Percentiles rank a stretch among this genome's conserved stretches.
phyloP scores from a whole-genome alignment of 2,113 vertebrate genomes.

The Neofelis nebulosa region DNA sequence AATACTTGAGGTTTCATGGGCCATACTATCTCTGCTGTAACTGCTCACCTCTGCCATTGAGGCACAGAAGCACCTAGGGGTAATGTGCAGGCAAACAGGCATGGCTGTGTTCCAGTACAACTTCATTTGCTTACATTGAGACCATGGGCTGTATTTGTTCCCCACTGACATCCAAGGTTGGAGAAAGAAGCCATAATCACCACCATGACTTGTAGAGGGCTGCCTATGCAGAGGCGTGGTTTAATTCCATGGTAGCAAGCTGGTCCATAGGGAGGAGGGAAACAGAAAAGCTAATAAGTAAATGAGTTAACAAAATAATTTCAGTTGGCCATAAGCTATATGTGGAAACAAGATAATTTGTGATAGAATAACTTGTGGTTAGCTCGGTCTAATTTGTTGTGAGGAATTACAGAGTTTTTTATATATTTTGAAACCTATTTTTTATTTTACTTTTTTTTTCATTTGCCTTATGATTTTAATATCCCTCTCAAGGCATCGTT shows the following conservation, averaged over 20 bases:
- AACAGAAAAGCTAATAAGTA: background rate
- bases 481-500: background rate
- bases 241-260: background rate
- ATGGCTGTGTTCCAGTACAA: background rate
- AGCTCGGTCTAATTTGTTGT: background rate
- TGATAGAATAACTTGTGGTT: background rate
- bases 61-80: background rate
- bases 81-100: background rate
- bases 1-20: background rate
- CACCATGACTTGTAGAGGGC: background rate
- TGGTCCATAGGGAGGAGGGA: background rate
- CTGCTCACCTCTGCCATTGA: rapidly evolving
- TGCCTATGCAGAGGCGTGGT: background rate
- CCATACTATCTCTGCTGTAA: background rate
- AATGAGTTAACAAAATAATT: background rate
- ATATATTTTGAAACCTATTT: background rate
- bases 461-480: background rate
- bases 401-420: background rate
- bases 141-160: background rate
- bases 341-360: background rate
- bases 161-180: background rate
- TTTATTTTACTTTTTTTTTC: background rate
- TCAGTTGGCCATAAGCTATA: background rate
- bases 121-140: background rate
- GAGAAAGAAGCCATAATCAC: background rate